Evolutionary conservation across 2,888 invertebrate genomes (phyloP).

Genomic region (Incurvaria masculella): DNA sequence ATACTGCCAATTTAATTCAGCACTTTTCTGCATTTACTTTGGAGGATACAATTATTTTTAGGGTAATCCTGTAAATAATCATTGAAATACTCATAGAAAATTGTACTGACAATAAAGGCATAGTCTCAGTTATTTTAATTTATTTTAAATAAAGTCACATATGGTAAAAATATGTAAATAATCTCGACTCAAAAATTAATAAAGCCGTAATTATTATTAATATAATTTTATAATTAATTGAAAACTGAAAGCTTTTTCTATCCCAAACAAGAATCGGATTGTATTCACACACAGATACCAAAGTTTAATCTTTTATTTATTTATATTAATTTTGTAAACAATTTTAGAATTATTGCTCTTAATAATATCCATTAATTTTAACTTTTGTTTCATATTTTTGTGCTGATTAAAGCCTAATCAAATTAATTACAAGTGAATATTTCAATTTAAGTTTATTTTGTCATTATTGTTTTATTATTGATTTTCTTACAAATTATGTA

Average conservation of each 20-base stretch:
- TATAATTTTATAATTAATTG: constrained; percentile 35
- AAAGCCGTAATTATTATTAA: constrained; percentile 20
- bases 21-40: constrained; percentile 11
- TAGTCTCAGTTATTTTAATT: constrained; percentile 22
- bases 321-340: constrained; percentile 24
- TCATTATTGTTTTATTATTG: constrained; percentile 14
- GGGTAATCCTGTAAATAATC: constrained; percentile 29
- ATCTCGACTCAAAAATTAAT: not conserved
- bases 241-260: constrained; percentile 35
- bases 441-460: constrained; percentile 17
- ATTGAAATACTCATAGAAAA: constrained; percentile 42
- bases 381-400: constrained; percentile 24
- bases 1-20: not conserved
- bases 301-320: constrained; percentile 27
- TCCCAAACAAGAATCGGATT: constrained; percentile 51
- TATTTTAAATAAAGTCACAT: constrained; percentile 32
- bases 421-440: constrained; percentile 2
- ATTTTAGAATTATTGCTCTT: constrained; percentile 12
- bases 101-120: constrained; percentile 54
- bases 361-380: constrained; percentile 13
- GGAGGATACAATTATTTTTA: constrained; percentile 30
- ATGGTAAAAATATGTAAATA: not conserved
- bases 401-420: constrained; percentile 8
- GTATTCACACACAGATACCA: constrained; percentile 47
- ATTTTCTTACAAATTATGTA: not conserved